Evolutionary conservation across 1,140 invertebrate species (phyloP), one percentile per base, ranked within the genome.

Genomic region (Drosophila busckii): DNA sequence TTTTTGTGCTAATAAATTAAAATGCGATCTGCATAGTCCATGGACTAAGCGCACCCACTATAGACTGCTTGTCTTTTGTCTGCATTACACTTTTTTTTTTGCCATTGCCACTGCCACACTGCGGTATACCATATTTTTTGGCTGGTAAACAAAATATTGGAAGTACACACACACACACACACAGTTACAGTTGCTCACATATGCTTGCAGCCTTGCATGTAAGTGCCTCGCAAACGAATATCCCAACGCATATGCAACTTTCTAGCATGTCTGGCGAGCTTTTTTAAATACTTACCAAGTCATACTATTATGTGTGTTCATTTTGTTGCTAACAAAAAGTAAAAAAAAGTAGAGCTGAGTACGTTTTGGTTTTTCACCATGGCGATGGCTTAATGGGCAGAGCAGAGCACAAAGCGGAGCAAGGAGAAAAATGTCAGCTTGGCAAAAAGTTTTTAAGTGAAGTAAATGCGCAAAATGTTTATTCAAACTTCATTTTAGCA

Each of bases 1-100:
- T 80, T 80, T 80, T 80, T 82, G 75, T 80, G 65, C 75, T 82
- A 82, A 82, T 82, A 82, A 82, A 82, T 82, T 82, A 82, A 82
- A 82, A 82, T 82, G 69, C 75, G 59, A 70, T 82, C 75, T 82
- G 75, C 75, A 83, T 80, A 82, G 70, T 69, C 35, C 44, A 22
- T 17, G 48, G 41, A n/a, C n/a, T n/a, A 50, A 45, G 22, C 54
- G 52, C 56, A 67, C 46, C 60, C 70, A 45, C 52, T n/a, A n/a
- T n/a, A n/a, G n/a, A n/a, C n/a, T 61, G 49, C 26, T 34, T 69
- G 69, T 52, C 60, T 63, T 82, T 80, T 80, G 75, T 80, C 60
- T 80, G 69, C 31, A 31, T n/a, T n/a, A n/a, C n/a, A 56, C 48
- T 68, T 73, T 45, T 76, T 76, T 75, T 62, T 38, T 40, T 54